Evolutionary conservation across 1,140 invertebrate genomes (phyloP).

Genomic region (Magallana ariakensis): DNA sequence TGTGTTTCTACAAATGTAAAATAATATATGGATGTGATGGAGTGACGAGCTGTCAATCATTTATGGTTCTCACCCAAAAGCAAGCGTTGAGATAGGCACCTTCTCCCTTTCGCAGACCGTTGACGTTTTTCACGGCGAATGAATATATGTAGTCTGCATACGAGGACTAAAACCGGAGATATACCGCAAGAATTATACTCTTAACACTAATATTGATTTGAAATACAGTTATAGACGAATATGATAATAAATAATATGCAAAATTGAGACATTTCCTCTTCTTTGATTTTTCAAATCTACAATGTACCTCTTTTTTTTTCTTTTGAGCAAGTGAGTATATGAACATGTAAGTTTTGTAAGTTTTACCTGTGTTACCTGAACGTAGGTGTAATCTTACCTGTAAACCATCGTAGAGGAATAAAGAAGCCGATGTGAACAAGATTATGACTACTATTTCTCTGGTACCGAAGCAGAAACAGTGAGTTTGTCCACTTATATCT

Average conservation of each 20-base stretch:
- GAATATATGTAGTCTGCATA: slow-evolving; percentile 82
- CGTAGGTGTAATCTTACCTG: slow-evolving; percentile 73
- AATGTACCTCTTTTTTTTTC: slow-evolving; percentile 78
- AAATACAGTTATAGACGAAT: too few species aligned
- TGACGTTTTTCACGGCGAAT: slow-evolving; percentile 80
- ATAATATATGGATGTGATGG: too few species aligned
- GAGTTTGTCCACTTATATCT: slow-evolving; percentile 23
- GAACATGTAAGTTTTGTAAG: too few species aligned
- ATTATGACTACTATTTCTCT: slow-evolving; percentile 73
- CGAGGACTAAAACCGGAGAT: slow-evolving; percentile 77
- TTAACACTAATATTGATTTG: too few species aligned
- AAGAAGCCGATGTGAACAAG: slow-evolving; percentile 73
- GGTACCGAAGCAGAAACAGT: slow-evolving; percentile 62
- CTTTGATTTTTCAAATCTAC: too few species aligned
- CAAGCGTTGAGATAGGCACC: slow-evolving; percentile 81
- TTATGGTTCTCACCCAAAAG: slow-evolving; percentile 79
- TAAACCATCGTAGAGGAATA: slow-evolving; percentile 81
- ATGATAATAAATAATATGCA: too few species aligned
- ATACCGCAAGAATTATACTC: slow-evolving; percentile 50
- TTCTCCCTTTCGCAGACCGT: slow-evolving; percentile 77
- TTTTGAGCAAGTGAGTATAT: too few species aligned
- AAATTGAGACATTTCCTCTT: too few species aligned
- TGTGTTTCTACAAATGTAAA: too few species aligned
- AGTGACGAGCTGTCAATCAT: too few species aligned
- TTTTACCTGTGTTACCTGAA: too few species aligned